Base-by-base conservation (phyloP, 2,113 vertebrate species). In the Poeciliopsis retropinna region DNA sequence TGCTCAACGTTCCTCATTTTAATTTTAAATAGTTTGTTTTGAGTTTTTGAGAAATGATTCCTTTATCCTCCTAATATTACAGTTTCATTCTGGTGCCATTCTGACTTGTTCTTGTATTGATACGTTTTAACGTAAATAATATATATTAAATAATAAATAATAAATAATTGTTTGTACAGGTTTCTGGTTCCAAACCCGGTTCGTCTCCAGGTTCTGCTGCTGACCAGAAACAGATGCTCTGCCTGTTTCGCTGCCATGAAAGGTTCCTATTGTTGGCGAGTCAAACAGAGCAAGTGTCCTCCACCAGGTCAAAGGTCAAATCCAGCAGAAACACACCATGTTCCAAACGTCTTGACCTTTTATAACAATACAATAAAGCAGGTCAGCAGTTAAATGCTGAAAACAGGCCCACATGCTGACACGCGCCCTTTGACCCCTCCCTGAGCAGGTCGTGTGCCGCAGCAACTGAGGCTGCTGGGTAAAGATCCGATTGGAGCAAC, bases 301-400 rank as follows among this genome's bases (percentile, higher is more conserved):
- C 63, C 6, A 12, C 9, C 67, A 70, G 91, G 90, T 93, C 84
- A 87, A 71, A 80, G 89, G 87, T 91, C 83, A 72, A 80, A 73
- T 75, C 83, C 66, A 82, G 88, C 82, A 89, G 90, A 88, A 57
- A 57, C 17, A 57, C 51, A n/a, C 51, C 51, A 57, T 8, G 83
- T 86, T 83, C 81, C 73, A 81, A 73, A 41, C 85, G 86, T 86
- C 84, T 61, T 91, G 90, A 94, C 92, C 93, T 93, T 88, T 92
- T 79, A 92, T 93, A 91, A 90, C 83, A 89, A 90, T 81, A 84
- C 87, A 90, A 93, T 87, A 87, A 84, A 85, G 89, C 31, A 84
- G 92, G 89, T 94, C 91, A 92, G 89, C 78, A 87, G 84, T 82
- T 79, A 83, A 85, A 90, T 91, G 86, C 76, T 92, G 88, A 87